Evolutionary conservation across 2,888 invertebrate genomes (phyloP).

Genomic region (Cartodere bifasciata): DNA sequence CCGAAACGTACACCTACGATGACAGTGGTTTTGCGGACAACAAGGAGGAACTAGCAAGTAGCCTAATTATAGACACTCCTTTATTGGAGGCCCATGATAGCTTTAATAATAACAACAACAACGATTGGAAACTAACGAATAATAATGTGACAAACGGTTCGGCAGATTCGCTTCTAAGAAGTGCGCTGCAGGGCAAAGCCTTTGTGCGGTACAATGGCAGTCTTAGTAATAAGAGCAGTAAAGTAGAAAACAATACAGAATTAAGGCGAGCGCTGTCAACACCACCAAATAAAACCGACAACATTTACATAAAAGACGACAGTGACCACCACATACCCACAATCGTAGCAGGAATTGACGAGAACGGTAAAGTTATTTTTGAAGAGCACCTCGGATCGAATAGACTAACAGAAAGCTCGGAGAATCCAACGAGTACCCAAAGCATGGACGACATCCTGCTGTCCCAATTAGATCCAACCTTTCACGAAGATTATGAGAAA

Average conservation of each 20-base stretch:
- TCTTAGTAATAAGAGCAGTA: constrained; percentile 21
- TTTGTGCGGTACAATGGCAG: constrained; percentile 34
- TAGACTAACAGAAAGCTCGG: constrained; percentile 19
- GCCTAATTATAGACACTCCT: constrained; percentile 39
- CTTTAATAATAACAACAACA: constrained; percentile 65
- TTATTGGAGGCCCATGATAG: constrained; percentile 41
- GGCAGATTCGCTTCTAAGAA: constrained; percentile 65
- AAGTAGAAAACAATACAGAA: constrained; percentile 36
- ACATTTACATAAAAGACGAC: constrained; percentile 30
- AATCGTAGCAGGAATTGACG: constrained; percentile 32
- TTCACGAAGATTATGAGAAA: constrained; percentile 74
- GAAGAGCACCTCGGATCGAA: constrained; percentile 29
- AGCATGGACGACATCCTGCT: constrained; percentile 57
- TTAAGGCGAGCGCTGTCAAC: constrained; percentile 42
- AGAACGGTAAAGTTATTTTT: constrained; percentile 29
- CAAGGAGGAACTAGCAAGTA: constrained; percentile 40
- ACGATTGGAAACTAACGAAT: constrained; percentile 69
- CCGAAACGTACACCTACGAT: constrained; percentile 61
- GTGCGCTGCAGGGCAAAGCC: constrained; percentile 71
- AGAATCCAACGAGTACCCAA: constrained; percentile 44
- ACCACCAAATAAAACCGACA: constrained; percentile 35
- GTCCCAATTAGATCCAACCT: constrained; percentile 53
- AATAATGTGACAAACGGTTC: constrained; percentile 35
- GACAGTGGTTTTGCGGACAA: constrained; percentile 63
- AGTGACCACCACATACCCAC: constrained; percentile 29